Percentiles rank a stretch among this genome's conserved stretches.
These are phyloP conservation scores for Nasonia giraulti DNA, from an alignment of 1,140 invertebrate genomes.

Conservation along the genomic window DNA sequence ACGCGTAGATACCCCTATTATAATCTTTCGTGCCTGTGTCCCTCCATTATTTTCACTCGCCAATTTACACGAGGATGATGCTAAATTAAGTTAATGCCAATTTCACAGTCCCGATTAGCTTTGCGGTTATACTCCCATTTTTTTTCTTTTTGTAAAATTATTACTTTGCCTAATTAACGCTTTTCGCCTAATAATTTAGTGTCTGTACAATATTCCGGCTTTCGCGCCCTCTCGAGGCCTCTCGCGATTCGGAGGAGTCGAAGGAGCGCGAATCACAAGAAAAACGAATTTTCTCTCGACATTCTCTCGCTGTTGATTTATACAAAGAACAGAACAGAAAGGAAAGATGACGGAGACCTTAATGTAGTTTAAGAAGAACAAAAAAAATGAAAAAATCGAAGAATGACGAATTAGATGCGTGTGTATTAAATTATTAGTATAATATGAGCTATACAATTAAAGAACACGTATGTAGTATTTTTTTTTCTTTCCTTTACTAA, in stretches of 20 bases:
- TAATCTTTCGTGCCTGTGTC: background rate
- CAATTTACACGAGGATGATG: conserved; percentile 23
- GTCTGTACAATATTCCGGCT: conserved; percentile 19
- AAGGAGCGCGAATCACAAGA: background rate
- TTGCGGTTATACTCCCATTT: background rate
- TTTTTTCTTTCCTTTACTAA: background rate
- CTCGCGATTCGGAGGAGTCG: background rate
- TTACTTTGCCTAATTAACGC: background rate
- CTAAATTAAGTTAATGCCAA: conserved; percentile 39
- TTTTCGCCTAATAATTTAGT: conserved; percentile 16
- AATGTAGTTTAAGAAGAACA: background rate
- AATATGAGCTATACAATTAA: conserved; percentile 35
- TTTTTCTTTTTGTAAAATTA: background rate
- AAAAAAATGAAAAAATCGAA: background rate
- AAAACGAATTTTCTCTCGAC: conserved; percentile 18
- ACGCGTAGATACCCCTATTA: background rate
- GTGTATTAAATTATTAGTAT: conserved; percentile 27
- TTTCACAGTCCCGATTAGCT: conserved; percentile 39
- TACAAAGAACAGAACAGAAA: background rate
- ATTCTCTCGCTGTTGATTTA: conserved; percentile 29
- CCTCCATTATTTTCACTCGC: background rate
- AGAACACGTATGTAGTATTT: conserved; percentile 47
- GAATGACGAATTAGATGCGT: conserved; percentile 27
- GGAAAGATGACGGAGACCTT: conserved; percentile 28
- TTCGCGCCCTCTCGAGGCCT: background rate